Base-by-base conservation (phyloP, 2,113 vertebrate genomes). In the Pachycephala philippinensis region DNA sequence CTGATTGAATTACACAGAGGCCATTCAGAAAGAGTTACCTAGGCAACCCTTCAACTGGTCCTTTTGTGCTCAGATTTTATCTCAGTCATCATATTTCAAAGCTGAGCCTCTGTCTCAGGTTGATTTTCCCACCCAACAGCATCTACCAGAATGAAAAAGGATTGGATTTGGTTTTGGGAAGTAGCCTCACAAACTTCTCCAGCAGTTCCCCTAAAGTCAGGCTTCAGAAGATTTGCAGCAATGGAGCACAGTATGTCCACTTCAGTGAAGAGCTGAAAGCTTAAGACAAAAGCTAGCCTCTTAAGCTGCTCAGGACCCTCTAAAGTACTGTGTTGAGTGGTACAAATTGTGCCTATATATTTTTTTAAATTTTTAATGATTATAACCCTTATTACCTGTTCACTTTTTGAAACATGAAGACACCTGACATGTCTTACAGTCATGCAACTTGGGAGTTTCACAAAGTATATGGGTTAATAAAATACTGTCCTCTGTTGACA, bases 11-110 rank as follows among this genome's bases (percentile, higher is more conserved):
- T 94, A 89, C 49, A 83, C 15, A 27, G 35, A 76, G 56, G 44
- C 54, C 60, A 90, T 75, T 96, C 69, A 76, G 83, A 70, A 90
- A 31, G 76, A 89, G 93, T 95, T 93, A 91, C 96, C 90, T 83
- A 91, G 82, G 71, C 59, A 96, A 94, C 93, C 47, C 56, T 85
- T 94, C 60, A 80, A 10, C 26, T 72, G 66, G 26, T 84, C 66
- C 52, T 87, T 93, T 89, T 84, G 37, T 61, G 61, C 31, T 88
- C 78, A 59, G 39, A 74, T 91, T 91, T 93, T 80, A 80, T 63
- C 27, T 88, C 75, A 50, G 24, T 74, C 8, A 5, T 93, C 70
- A 17, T 47, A 63, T 90, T 92, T 95, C 61, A 84, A 80, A 86
- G 50, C 79, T 78, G 13, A 93, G 22, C 15, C 4, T 74, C 49